These are phyloP conservation scores for Halisarca cf. caerulea DNA, from an alignment of 37 sponge, comb jelly and placozoan species.

Conservation along the genomic window DNA sequence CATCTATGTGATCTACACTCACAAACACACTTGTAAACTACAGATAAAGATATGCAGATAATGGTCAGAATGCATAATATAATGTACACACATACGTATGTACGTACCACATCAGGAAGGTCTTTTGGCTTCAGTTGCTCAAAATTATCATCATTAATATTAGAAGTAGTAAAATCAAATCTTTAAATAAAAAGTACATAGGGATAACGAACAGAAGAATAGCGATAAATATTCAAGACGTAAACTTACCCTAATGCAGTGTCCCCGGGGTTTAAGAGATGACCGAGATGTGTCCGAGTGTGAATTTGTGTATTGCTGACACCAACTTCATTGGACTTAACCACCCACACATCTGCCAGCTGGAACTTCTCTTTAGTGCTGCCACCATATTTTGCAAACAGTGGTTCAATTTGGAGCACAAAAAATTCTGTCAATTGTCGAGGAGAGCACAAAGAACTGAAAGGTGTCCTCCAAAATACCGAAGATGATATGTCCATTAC, in stretches of 20 bases:
- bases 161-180: slow-evolving; percentile 65
- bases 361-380: slow-evolving; percentile 44
- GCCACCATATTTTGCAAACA: not conserved
- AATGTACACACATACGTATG: not conserved
- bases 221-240: not conserved
- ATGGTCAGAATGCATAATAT: too few species aligned
- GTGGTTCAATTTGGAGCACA: slow-evolving; percentile 80
- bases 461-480: slow-evolving; percentile 82
- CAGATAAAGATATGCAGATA: too few species aligned
- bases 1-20: too few species aligned
- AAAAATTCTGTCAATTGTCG: slow-evolving; percentile 83
- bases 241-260: slow-evolving; percentile 67
- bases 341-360: slow-evolving; percentile 92
- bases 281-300: slow-evolving; percentile 92
- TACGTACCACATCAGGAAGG: slow-evolving; percentile 83
- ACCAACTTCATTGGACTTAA: slow-evolving; percentile 65
- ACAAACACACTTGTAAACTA: too few species aligned
- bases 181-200: slow-evolving; percentile 9
- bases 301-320: slow-evolving; percentile 69
- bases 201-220: not conserved
- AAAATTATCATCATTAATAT: slow-evolving; percentile 75
- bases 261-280: slow-evolving; percentile 87
- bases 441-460: slow-evolving; percentile 72
- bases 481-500: slow-evolving; percentile 65
- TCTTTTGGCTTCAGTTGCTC: slow-evolving; percentile 45